Evolutionary conservation across 2,113 vertebrate genomes (phyloP), one percentile per base, ranked within the genome.

Genomic region (Ictalurus furcatus): DNA sequence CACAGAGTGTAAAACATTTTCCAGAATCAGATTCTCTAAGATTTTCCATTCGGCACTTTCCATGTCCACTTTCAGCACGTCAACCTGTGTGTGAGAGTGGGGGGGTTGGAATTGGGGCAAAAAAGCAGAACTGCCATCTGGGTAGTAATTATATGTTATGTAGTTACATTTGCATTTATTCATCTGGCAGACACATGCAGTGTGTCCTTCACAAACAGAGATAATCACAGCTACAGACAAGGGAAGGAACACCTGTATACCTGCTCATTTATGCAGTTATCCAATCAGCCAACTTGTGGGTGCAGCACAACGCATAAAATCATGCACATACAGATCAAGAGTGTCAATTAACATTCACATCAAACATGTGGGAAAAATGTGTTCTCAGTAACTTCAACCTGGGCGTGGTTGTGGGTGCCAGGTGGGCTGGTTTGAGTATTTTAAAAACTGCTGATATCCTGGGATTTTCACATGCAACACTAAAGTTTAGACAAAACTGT

Each of bases 1-100:
- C 73, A 99, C 97, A 2, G 97, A 97, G 34, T 96, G 95, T 44
- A 98, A 93, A 58, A 98, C 96, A 67, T 96, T 95, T 87, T 99
- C 98, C 91, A 99, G 93, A 86, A 99, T 93, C 88, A 98, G 91
- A 81, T 99, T 99, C 95, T 99, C 98, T 93, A 99, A 91, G 92
- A 99, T 98, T 93, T 99, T 99, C 98, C 98, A 99, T 93, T 99
- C 98, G 0, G 97, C 98, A 0, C 98, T 99, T 92, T 99, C 98
- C 97, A 99, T 95, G 3, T 99, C 97, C 59, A 97, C 96, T 93
- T 99, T 99, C 79, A 99, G 95, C 65, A 99, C 94, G 74, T 99
- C 98, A 78, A 99, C 96, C 98, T 99, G 92, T 16, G 56, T 44
- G 56, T 56, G 25, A 86, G 23, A 80, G 14, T 63, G 1, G 37